These are phyloP conservation scores for Lepidonotus clava DNA, from an alignment of 2,888 invertebrate species.

Conservation along the genomic window DNA sequence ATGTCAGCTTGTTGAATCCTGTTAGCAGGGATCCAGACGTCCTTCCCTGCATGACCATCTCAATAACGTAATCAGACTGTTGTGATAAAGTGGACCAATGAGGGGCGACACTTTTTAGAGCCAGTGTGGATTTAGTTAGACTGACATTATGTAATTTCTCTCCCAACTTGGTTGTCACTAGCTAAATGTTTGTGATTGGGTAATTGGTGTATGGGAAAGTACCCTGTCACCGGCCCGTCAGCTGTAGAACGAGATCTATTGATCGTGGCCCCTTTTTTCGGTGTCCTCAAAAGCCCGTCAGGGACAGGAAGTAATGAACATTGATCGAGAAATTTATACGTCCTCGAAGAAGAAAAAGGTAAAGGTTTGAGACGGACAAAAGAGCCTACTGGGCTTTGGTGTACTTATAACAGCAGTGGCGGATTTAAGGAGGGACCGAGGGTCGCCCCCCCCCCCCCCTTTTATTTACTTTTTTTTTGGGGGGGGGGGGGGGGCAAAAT, in stretches of 20 bases:
- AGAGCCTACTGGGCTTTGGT: too few relatives aligned
- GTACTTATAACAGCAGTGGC: too few relatives aligned
- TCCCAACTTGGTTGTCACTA: not conserved
- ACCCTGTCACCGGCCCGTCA: not conserved
- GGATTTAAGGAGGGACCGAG: too few relatives aligned
- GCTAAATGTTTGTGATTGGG: not conserved
- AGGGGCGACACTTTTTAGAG: not conserved
- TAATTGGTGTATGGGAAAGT: not conserved
- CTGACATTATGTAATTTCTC: not conserved
- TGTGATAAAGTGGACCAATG: not conserved
- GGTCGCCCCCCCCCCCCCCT: too few relatives aligned
- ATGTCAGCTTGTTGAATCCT: not conserved
- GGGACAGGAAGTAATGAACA: not conserved
- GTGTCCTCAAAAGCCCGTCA: not conserved
- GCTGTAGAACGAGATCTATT: not conserved
- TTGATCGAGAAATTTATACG: not conserved
- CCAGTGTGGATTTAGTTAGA: too few relatives aligned
- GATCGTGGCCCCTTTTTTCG: not conserved
- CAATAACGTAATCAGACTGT: conserved; percentile 15
- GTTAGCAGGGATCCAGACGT: not conserved
- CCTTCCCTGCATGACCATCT: not conserved
- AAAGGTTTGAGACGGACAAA: too few relatives aligned
- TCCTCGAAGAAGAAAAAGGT: not conserved
- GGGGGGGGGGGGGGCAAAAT: too few relatives aligned
- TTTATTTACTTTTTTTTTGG: too few relatives aligned